Base-by-base conservation (phyloP, 2,888 invertebrate genomes). In the Machimus atricapillus region DNA sequence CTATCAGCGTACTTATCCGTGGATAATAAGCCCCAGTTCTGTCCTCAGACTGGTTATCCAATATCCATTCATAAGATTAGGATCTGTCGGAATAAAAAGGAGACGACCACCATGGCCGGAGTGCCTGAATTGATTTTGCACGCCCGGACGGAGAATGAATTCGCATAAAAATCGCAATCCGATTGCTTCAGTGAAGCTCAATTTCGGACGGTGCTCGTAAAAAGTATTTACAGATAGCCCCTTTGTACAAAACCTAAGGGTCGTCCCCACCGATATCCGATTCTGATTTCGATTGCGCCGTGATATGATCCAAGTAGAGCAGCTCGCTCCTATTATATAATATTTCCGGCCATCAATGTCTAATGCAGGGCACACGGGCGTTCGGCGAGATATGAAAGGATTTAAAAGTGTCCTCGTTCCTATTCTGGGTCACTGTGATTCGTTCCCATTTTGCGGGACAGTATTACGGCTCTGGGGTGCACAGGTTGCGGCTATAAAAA, bases 51-150 rank as follows among this genome's bases (percentile, higher is more conserved):
- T 79, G 23, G 79, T 79, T 79, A 79, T 79, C 79, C 79, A 79
- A 79, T 79, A 79, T 79, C 79, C 79, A 79, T 79, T 79, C 79
- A 43, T 27, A 79, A 79, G 79, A 79, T 79, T 79, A 40, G 79
- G 79, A 79, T 79, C 79, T 27, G 43, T 27, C 46, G 27, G 79
- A 79, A 79, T 79, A 79, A 46, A 46, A 79, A 79, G 79, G 19
- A 27, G 19, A 19, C 40, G 23, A 6, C 14, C 46, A 27, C 43
- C 7, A 12, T 27, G 43, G 78, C 23, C n/a, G 14, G 16, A 23
- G 79, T 27, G 23, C 46, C 46, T 8, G 58, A 58, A 82, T 82
- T 82, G 82, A 82, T 56, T 82, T 82, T 82, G 34, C 37, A 82
- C 58, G 82, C 56, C 37, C 37, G 37, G 34, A 82, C 56, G 31